A percentile compares a stretch with the other conserved stretches of the same genome.
phyloP scores from a whole-genome alignment of 2,113 vertebrate species.

The Cichladusa arquata region DNA sequence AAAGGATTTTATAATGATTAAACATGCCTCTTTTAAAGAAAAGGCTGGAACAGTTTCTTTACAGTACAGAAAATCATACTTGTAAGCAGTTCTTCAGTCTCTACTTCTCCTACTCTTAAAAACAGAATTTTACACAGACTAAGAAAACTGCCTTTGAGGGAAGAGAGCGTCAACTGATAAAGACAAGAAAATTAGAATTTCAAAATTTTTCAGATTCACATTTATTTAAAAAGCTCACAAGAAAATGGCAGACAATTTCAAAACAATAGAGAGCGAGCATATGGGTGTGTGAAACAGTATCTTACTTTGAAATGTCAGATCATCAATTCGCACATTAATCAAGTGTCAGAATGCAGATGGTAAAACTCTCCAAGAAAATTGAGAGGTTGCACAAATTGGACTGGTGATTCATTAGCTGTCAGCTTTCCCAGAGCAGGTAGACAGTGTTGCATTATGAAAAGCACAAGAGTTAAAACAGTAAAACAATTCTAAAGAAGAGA shows the following conservation, averaged over 20 bases:
- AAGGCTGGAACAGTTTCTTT: not conserved
- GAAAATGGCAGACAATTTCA: constrained; percentile 16
- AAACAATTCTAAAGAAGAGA: not conserved
- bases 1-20: not conserved
- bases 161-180: not conserved
- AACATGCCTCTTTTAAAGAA: not conserved
- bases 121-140: not conserved
- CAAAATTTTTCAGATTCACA: not conserved
- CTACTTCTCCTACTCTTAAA: not conserved
- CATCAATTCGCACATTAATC: not conserved
- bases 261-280: not conserved
- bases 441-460: not conserved
- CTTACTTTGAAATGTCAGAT: not conserved
- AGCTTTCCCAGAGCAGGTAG: not conserved
- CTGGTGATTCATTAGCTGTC: constrained; percentile 9
- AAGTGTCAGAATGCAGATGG: constrained; percentile 11
- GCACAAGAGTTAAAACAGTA: constrained; percentile 1
- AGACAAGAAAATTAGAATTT: constrained; percentile 6
- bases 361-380: constrained; percentile 32
- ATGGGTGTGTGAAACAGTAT: not conserved
- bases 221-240: constrained; percentile 54
- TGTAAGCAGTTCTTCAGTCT: not conserved
- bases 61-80: not conserved
- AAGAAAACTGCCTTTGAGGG: not conserved
- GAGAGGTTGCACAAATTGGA: not conserved